Conservation (phyloP, 2,888 invertebrate species). For the Caenorhabditis sp. region DNA sequence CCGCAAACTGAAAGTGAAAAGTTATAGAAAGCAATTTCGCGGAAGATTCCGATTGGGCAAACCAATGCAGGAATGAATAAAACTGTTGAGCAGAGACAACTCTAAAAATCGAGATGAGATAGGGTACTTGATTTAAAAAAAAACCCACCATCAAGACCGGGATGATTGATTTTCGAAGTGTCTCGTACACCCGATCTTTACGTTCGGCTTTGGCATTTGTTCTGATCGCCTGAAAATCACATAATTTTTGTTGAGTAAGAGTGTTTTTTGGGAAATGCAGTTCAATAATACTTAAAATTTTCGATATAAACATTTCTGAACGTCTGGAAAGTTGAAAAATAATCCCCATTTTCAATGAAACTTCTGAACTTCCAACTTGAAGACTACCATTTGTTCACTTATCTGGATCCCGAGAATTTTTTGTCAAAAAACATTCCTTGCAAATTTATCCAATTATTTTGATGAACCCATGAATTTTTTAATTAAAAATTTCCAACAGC, state of each 20-base stretch:
- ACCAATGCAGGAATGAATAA: constrained; percentile 47
- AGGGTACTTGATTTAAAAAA: background rate
- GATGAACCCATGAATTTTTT: too few species aligned
- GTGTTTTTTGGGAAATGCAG: background rate
- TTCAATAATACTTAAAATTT: too few species aligned
- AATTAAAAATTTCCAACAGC: too few species aligned
- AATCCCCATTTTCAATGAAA: too few species aligned
- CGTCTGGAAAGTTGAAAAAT: too few species aligned
- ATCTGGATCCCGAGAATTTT: too few species aligned
- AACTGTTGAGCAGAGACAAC: constrained; percentile 24
- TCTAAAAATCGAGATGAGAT: constrained; percentile 36
- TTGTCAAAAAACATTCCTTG: too few species aligned
- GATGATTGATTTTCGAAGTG: constrained; percentile 29
- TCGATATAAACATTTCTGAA: too few species aligned
- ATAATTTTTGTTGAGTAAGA: background rate
- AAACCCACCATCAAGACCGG: constrained; percentile 25
- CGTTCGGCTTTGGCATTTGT: constrained; percentile 21
- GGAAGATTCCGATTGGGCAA: constrained; percentile 45
- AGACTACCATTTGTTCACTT: too few species aligned
- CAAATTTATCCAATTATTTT: too few species aligned
- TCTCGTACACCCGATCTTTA: constrained; percentile 27
- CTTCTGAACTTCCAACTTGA: too few species aligned
- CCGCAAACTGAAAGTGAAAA: constrained; percentile 18
- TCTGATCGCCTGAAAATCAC: constrained; percentile 24
- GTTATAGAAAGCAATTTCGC: constrained; percentile 39